These are phyloP conservation scores for Vulpes vulpes DNA, from an alignment of 2,113 vertebrate genomes.

Conservation along the genomic window DNA sequence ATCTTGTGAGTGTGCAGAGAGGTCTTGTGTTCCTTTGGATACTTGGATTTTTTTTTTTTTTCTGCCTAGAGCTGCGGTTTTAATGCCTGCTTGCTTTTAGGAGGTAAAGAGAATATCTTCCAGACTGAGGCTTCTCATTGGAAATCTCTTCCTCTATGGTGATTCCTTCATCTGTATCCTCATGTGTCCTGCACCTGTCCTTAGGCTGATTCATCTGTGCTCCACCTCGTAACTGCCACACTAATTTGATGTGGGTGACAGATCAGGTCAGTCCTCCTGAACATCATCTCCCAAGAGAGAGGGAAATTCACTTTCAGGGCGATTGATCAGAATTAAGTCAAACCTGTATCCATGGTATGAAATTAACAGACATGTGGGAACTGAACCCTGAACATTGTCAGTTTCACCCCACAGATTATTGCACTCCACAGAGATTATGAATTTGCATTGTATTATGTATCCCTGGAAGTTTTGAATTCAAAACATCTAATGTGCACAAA, in stretches of 20 bases:
- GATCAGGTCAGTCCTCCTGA: neutral
- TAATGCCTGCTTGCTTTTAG: constrained; percentile 3
- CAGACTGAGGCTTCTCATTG: neutral
- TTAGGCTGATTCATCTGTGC: neutral
- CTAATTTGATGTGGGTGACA: too few relatives aligned
- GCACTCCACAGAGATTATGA: neutral
- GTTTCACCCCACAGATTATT: neutral
- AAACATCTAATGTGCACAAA: neutral
- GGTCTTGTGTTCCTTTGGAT: neutral
- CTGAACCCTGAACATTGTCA: neutral
- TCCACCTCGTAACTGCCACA: neutral
- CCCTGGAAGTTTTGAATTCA: neutral
- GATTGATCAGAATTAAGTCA: neutral
- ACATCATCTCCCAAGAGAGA: neutral
- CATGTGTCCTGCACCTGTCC: neutral
- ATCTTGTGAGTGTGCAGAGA: neutral
- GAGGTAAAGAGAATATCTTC: neutral
- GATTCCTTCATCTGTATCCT: neutral
- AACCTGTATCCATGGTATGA: neutral
- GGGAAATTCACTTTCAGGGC: neutral
- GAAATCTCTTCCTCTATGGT: neutral
- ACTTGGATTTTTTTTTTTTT: constrained; percentile 53
- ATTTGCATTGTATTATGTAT: neutral
- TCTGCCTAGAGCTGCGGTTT: neutral
- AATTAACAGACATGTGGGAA: neutral